Base-by-base conservation (phyloP, 2,113 vertebrate genomes). In the Charina bottae region DNA sequence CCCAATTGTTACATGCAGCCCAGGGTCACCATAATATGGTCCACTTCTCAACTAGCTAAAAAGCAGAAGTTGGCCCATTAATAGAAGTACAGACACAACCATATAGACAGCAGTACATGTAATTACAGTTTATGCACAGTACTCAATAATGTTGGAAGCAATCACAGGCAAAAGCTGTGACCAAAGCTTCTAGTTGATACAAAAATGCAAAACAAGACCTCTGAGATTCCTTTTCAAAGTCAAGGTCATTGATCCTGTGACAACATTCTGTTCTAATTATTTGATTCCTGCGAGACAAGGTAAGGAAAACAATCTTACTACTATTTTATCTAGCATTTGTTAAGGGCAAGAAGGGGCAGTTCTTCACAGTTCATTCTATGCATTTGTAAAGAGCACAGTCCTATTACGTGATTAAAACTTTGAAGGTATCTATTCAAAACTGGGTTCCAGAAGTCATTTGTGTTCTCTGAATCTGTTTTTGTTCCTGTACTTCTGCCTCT, bases 191-290 rank as follows among this genome's bases (percentile, higher is more conserved):
- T 92, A 92, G 89, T 89, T 95, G 90, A 93, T 95, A 93, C 7
- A 93, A 92, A 94, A 94, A 83, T 89, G 87, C 68, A 92, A 94
- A 94, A 3, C 1, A n/a, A 37, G 93, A 95, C 58, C 72, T 85
- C 89, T 92, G 68, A 95, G 93, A 93, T 93, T 96, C 96, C 93
- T 95, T 95, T 96, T 94, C 90, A 90, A 95, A 94, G 93, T 87
- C 94, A 46, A 13, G 55, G 91, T 94, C 93, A 93, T 91, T 94
- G 49, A 46, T 88, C 19, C 68, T 85, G 33, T 83, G 54, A 58
- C 53, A 85, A 49, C 49, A 59, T 83, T 86, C 60, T 54, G 12
- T 15, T 83, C 59, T 90, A 68, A 58, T 88, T 2, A 55, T 96
- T 96, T 68, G 53, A 92, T 86, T 92, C 85, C 72, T 83, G 4